These are phyloP conservation scores for Nerophis ophidion DNA, from an alignment of 2,113 vertebrate genomes.

Conservation along the genomic window DNA sequence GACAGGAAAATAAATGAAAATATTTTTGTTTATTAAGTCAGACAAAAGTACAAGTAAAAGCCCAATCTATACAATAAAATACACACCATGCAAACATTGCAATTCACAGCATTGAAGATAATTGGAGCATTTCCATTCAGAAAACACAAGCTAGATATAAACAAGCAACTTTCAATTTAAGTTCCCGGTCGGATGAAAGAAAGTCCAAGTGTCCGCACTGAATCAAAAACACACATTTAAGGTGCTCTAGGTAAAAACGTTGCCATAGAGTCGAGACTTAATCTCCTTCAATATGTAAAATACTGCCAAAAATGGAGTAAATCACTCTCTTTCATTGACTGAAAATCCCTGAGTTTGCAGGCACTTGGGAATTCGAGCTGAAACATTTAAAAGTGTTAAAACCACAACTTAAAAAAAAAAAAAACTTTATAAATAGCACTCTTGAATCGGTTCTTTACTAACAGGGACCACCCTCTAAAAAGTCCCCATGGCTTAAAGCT, in stretches of 20 bases:
- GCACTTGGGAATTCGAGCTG: constrained; percentile 1
- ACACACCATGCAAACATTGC: background rate
- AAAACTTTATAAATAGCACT: constrained; percentile 1
- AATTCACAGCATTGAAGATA: background rate
- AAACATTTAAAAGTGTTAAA: background rate
- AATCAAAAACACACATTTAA: background rate
- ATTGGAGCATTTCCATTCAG: background rate
- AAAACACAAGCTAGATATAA: background rate
- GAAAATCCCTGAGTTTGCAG: constrained; percentile 3
- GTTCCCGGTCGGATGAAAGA: background rate
- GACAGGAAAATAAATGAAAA: background rate
- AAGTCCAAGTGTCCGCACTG: background rate
- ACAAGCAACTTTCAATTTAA: background rate
- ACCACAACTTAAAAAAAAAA: background rate
- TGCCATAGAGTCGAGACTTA: background rate
- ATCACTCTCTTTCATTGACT: background rate
- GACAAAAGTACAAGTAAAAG: background rate
- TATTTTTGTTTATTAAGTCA: background rate
- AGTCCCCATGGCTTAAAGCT: background rate
- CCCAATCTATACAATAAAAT: background rate
- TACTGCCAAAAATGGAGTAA: background rate
- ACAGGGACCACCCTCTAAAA: background rate
- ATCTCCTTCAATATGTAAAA: background rate
- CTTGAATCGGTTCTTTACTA: constrained; percentile 1
- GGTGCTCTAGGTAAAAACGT: background rate